Conservation (phyloP, 2,888 invertebrate species). For the Melolontha melolontha region DNA sequence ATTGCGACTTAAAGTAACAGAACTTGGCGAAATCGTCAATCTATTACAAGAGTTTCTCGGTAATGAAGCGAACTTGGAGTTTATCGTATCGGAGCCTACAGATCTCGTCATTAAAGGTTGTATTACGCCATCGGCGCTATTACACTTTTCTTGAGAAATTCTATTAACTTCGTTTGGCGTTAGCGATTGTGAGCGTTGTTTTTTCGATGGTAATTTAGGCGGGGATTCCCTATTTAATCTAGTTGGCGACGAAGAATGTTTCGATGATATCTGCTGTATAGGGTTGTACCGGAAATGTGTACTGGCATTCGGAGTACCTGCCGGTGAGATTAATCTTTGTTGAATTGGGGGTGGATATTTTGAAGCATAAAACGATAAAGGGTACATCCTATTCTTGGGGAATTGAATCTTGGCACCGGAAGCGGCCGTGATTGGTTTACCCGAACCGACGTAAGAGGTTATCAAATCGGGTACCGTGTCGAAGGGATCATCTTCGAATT, state of each 20-base stretch:
- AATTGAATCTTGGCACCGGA: slow-evolving; percentile 90
- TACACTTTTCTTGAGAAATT: slow-evolving; percentile 71
- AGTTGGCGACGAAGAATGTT: slow-evolving; percentile 71
- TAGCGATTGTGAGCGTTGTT: slow-evolving; percentile 84
- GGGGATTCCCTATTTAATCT: slow-evolving; percentile 64
- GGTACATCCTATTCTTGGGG: slow-evolving; percentile 85
- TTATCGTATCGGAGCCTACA: slow-evolving; percentile 60
- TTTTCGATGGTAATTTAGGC: slow-evolving; percentile 70
- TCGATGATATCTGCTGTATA: slow-evolving; percentile 52
- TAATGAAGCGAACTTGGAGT: slow-evolving; percentile 69
- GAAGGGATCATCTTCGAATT: slow-evolving; percentile 94
- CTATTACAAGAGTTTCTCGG: slow-evolving; percentile 67
- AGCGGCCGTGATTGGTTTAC: slow-evolving; percentile 87
- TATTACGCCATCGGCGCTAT: slow-evolving; percentile 78
- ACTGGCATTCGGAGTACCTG: slow-evolving; percentile 62
- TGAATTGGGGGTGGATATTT: slow-evolving; percentile 70
- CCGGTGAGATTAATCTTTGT: slow-evolving; percentile 63
- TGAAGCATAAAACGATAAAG: slow-evolving; percentile 79
- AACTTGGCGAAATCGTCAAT: slow-evolving; percentile 68
- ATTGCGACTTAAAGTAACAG: slow-evolving; percentile 65
- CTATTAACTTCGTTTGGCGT: slow-evolving; percentile 73
- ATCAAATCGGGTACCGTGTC: slow-evolving; percentile 94
- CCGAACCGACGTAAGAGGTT: slow-evolving; percentile 92
- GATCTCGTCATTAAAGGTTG: slow-evolving; percentile 67
- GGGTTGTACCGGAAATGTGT: slow-evolving; percentile 59